Evolutionary conservation across 2,888 invertebrate species (phyloP), one percentile per base, ranked within the genome.

Genomic region (Chromoteleia sp.): DNA sequence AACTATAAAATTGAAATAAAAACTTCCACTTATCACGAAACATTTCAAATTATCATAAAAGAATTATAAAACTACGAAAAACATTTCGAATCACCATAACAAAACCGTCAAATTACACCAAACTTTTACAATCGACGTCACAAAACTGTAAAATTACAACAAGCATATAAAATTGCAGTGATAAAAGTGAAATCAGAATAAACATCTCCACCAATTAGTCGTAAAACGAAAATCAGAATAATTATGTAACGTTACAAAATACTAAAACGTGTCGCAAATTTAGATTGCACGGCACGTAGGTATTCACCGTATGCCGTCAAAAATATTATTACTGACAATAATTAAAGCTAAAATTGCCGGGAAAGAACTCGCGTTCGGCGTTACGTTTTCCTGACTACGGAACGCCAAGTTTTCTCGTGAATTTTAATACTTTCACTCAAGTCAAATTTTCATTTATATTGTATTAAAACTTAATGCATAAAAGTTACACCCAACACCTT

Each of bases 371-470:
- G 17, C 29, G 17, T 10, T 41, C 7, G 19, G n/a, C 17, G n/a
- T 58, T 45, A 36, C 73, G 25, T 63, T 63, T 73, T 73, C 73
- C 36, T 41, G 12, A 41, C 41, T 14, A 12, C 7, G 45, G n/a
- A 71, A 6, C 21, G 25, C 14, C 25, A 63, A 73, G 61, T 73
- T 73, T 73, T 54, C 54, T 63, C 63, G 73, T 73, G 63, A 52
- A 73, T 73, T 54, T 54, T 54, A 25, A 52, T 63, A 73, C 73
- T 73, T 73, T 73, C 63, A 54, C 63, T 63, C 33, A 14, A 39
- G 15, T 73, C 61, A 73, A 75, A 67, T 58, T 65, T 65, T 58
- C 75, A 75, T 75, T 67, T 50, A 58, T 58, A 67, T 67, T 67
- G 67, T 67, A 10, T 58, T 41, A 14, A 33, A n/a, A 33, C 19